Evolutionary conservation across 2,888 invertebrate species (phyloP), one percentile per base, ranked within the genome.

Genomic region (Gastracanthus pulcherrimus): DNA sequence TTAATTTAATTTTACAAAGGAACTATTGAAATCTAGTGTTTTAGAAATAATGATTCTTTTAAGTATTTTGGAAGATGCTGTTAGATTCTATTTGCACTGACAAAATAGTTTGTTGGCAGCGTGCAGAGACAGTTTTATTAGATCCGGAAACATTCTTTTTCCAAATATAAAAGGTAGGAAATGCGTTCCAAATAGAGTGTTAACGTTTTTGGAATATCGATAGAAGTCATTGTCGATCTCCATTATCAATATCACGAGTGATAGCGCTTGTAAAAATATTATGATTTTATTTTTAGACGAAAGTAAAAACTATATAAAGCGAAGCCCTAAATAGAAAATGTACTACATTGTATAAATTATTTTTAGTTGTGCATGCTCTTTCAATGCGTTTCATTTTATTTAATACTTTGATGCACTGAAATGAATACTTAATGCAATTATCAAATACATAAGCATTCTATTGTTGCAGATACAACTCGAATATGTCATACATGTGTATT

Each of bases 71-170:
- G 2, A 38, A 38, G 58, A 23, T 2, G 31, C 6, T 26, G 26
- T 5, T 11, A 19, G 45, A 26, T 58, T 70, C 51, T 70, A 70
- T 70, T 70, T 41, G 41, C 55, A 60, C 41, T 26, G 29, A 29
- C 16, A 16, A 60, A 72, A 58, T 23, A 72, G 23, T 36, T 76
- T 66, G 38, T 67, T 76, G 76, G 67, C 76, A 76, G 29, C 38
- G 26, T 26, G 29, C 31, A 38, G 31, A 1, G 67, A 58, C 67
- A 45, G 76, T 58, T 69, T 76, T 69, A 60, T 60, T 76, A 31
- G 45, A 69, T 34, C 36, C 51, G 66, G 66, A 55, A 76, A 66
- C 51, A n/a, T 75, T 51, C 41, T 69, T 45, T 26, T 45, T 69
- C 45, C 60, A 41, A 41, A 41, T 76, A 23, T 23, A 51, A n/a